These are phyloP conservation scores for Silurus lanzhouensis DNA, from an alignment of 2,797 vertebrate species.

Conservation along the genomic window DNA sequence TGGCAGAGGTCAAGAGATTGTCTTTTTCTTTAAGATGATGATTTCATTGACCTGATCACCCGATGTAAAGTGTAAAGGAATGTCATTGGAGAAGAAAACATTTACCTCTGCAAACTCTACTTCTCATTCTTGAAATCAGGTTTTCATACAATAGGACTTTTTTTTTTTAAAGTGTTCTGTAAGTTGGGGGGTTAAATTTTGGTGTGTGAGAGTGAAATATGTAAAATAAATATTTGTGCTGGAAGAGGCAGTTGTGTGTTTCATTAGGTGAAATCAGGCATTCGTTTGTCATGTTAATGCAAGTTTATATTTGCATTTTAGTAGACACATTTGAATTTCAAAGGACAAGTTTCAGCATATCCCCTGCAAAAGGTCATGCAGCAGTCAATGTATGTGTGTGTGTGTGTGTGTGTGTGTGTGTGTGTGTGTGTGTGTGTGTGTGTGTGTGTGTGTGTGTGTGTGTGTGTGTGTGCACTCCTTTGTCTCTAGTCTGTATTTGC, in stretches of 20 bases:
- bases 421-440: constrained; percentile 28
- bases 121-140: background rate
- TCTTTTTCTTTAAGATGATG: background rate
- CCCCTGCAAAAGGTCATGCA: constrained; percentile 5
- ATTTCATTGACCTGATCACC: background rate
- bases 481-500: constrained; percentile 34
- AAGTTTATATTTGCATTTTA: constrained; percentile 32
- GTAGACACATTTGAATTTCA: constrained; percentile 14
- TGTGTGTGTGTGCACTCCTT: constrained; percentile 24
- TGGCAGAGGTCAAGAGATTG: too few relatives aligned
- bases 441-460: constrained; percentile 29
- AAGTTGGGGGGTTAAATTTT: background rate
- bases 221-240: background rate
- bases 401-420: constrained; percentile 32
- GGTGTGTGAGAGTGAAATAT: background rate
- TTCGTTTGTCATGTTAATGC: constrained; percentile 27
- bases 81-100: background rate
- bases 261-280: background rate
- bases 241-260: background rate
- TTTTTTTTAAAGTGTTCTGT: background rate
- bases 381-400: constrained; percentile 18
- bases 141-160: background rate
- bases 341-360: background rate
- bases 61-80: background rate
- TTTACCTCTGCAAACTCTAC: background rate